phyloP scores from a whole-genome alignment of 92 coral and sea anemone genomes.

The Anthopleura xanthogrammica region DNA sequence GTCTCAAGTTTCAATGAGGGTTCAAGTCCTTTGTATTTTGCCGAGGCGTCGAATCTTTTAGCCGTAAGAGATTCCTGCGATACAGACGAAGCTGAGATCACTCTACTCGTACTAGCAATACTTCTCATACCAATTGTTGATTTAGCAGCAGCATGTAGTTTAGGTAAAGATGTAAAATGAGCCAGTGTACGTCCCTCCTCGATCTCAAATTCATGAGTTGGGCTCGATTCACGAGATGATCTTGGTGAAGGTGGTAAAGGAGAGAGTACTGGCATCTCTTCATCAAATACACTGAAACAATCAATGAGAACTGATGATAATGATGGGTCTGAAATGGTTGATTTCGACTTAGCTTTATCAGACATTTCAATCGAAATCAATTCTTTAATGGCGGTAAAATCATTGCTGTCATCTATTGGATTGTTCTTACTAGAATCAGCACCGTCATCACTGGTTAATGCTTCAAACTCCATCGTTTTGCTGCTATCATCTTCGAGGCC shows the following conservation, averaged over 20 bases:
- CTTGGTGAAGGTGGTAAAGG: slow-evolving; percentile 64
- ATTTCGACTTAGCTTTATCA: not conserved
- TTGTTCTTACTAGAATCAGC: not conserved
- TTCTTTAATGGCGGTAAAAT: not conserved
- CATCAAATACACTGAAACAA: slow-evolving; percentile 10
- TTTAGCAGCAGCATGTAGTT: not conserved
- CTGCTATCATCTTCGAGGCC: not conserved
- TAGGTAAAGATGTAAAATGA: not conserved
- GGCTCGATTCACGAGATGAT: slow-evolving; percentile 14
- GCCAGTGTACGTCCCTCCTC: not conserved
- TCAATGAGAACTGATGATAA: slow-evolving; percentile 3
- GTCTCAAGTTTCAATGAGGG: not conserved
- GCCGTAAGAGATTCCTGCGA: not conserved
- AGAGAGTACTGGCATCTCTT: slow-evolving; percentile 26
- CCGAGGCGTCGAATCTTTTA: not conserved
- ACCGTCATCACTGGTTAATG: not conserved
- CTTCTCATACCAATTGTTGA: not conserved
- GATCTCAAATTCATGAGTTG: not conserved
- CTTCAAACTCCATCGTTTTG: not conserved
- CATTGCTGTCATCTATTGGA: not conserved
- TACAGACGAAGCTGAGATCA: not conserved
- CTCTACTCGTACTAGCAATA: not conserved
- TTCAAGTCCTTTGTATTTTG: not conserved
- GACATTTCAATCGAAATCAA: not conserved
- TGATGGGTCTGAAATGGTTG: not conserved